Percentiles rank a stretch among this genome's conserved stretches.
Conservation (phyloP, 2,888 invertebrate species). For the Meghimatium bilineatum region DNA sequence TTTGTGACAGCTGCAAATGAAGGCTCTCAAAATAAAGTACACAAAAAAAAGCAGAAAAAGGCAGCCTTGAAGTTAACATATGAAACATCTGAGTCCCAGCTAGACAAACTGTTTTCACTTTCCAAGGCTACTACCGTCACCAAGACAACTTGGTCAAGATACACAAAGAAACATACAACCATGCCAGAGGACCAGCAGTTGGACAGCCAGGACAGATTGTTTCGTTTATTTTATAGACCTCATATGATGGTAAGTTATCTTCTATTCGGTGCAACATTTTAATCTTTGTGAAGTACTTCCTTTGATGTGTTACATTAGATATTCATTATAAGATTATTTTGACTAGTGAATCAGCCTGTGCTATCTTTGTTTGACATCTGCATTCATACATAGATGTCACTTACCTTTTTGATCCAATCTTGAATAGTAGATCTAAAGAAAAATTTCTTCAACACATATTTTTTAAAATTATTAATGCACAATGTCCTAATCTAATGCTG, state of each 20-base stretch:
- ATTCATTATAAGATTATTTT: too few relatives aligned
- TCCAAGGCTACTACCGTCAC: conserved; percentile 71
- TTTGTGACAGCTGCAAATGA: neutral
- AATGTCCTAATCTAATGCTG: too few relatives aligned
- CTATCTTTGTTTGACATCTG: too few relatives aligned
- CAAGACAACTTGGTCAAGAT: conserved; percentile 68
- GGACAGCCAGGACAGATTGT: conserved; percentile 72
- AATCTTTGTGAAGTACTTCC: too few relatives aligned
- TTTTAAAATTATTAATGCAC: too few relatives aligned
- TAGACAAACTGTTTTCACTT: conserved; percentile 59
- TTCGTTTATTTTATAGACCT: conserved; percentile 66
- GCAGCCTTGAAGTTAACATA: conserved; percentile 71
- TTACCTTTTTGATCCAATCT: too few relatives aligned
- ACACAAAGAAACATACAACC: conserved; percentile 69
- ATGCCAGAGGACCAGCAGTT: conserved; percentile 70
- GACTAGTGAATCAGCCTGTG: too few relatives aligned
- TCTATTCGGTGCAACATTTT: neutral
- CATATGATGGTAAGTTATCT: conserved; percentile 65
- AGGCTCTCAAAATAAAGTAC: conserved; percentile 16
- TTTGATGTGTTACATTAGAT: too few relatives aligned
- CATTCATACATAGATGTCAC: too few relatives aligned
- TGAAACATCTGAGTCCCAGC: conserved; percentile 61
- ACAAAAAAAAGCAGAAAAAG: conserved; percentile 37
- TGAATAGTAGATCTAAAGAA: too few relatives aligned
- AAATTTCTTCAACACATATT: too few relatives aligned